Percentiles rank a stretch among this genome's conserved stretches.
Evolutionary conservation across 1,140 invertebrate species (phyloP).

Genomic region (Capitella teleta): DNA sequence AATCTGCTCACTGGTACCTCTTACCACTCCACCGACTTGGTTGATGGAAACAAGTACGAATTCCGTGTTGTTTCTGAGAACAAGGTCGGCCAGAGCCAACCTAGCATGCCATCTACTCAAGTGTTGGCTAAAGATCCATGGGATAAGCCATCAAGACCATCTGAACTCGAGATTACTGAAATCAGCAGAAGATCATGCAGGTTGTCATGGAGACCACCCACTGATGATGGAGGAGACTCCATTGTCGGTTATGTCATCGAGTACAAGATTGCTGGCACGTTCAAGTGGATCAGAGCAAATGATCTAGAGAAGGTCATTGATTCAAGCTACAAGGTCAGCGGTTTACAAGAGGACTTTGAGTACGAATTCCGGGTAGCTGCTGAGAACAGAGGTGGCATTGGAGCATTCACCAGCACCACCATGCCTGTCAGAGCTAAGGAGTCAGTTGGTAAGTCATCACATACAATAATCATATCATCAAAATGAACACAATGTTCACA

Average conservation of each 20-base stretch:
- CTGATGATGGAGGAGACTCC: slow-evolving; percentile 76
- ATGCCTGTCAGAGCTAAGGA: slow-evolving; percentile 58
- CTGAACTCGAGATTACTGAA: slow-evolving; percentile 1
- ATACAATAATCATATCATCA: neutral
- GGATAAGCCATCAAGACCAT: slow-evolving; percentile 43
- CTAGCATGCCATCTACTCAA: slow-evolving; percentile 75
- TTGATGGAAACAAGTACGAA: slow-evolving; percentile 91
- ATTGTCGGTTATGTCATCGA: slow-evolving; percentile 74
- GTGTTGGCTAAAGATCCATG: slow-evolving; percentile 91
- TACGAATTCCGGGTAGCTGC: slow-evolving; percentile 90
- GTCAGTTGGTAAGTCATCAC: slow-evolving; percentile 3
- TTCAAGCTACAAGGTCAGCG: slow-evolving; percentile 61
- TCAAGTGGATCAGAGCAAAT: slow-evolving; percentile 71
- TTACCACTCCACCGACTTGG: slow-evolving; percentile 62
- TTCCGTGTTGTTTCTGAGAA: slow-evolving; percentile 94
- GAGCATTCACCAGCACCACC: slow-evolving; percentile 84
- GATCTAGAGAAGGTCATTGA: slow-evolving; percentile 24
- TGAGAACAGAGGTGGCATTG: slow-evolving; percentile 92
- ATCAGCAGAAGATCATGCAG: slow-evolving; percentile 12
- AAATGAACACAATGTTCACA: neutral
- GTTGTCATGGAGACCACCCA: slow-evolving; percentile 67
- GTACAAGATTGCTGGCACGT: slow-evolving; percentile 85
- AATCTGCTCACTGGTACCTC: slow-evolving; percentile 62
- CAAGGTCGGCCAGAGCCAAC: slow-evolving; percentile 87
- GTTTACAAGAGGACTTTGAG: slow-evolving; percentile 80